Conservation (phyloP, 2,113 vertebrate species). For the Pseudolaguvia tuberculata region DNA sequence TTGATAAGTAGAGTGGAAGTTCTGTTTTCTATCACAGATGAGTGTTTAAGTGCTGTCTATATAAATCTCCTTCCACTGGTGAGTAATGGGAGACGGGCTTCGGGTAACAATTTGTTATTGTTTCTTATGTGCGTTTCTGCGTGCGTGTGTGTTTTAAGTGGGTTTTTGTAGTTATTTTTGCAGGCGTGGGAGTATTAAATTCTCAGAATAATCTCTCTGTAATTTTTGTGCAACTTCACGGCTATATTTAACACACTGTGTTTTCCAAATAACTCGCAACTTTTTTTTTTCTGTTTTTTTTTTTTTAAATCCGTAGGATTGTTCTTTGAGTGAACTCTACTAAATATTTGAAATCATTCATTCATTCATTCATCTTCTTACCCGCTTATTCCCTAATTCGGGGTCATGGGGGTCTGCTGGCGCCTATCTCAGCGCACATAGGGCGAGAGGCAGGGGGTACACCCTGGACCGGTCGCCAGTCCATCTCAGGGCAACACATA, state of each 20-base stretch:
- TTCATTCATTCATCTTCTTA: too few relatives aligned
- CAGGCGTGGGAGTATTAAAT: conserved; percentile 31
- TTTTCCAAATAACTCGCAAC: neutral
- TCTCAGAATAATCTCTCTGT: neutral
- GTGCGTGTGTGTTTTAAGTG: conserved; percentile 15
- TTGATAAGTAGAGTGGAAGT: neutral
- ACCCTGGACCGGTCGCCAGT: too few relatives aligned
- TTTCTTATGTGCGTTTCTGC: conserved; percentile 16
- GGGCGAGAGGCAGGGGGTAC: too few relatives aligned
- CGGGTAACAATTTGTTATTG: conserved; percentile 20
- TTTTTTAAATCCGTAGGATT: too few relatives aligned
- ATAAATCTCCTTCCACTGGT: conserved; percentile 3
- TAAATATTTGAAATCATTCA: neutral
- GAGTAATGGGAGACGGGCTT: conserved; percentile 12
- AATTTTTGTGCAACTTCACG: neutral
- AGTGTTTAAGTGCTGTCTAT: neutral
- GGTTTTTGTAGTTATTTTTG: neutral
- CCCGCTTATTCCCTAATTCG: too few relatives aligned
- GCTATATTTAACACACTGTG: conserved; percentile 1
- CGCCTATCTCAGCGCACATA: too few relatives aligned
- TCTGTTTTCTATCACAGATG: neutral
- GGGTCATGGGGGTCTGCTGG: too few relatives aligned
- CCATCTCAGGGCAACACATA: too few relatives aligned
- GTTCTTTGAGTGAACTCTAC: neutral
- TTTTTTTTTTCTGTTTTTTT: neutral